Conservation (phyloP, 2,113 vertebrate species). For the Syrmaticus mikado region DNA sequence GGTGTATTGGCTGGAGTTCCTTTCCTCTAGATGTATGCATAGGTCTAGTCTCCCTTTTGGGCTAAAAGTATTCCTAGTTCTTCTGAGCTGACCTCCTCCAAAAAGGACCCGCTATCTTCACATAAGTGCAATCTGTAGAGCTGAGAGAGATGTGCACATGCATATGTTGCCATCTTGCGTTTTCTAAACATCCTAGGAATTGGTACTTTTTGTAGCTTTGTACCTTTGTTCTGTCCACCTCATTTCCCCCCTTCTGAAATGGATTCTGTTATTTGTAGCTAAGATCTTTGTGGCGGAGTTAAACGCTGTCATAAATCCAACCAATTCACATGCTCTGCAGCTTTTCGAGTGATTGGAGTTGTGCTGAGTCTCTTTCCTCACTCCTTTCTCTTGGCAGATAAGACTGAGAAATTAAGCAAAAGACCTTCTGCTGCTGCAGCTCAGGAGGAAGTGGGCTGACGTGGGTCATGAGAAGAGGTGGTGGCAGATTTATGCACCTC, state of each 20-base stretch:
- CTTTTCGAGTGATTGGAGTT: not conserved
- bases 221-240: not conserved
- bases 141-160: not conserved
- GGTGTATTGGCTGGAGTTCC: not conserved
- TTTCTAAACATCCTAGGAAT: not conserved
- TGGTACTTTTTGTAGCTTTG: not conserved
- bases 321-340: not conserved
- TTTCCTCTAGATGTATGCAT: not conserved
- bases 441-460: not conserved
- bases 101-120: not conserved
- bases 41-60: not conserved
- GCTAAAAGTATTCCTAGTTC: not conserved
- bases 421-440: not conserved
- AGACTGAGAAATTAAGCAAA: not conserved
- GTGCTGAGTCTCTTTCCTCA: not conserved
- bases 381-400: not conserved
- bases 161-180: not conserved
- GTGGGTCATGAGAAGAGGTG: not conserved
- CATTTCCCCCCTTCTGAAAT: not conserved
- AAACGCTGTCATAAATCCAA: not conserved
- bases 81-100: not conserved
- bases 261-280: not conserved
- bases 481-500: slow-evolving; percentile 8
- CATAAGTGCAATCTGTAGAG: not conserved
- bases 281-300: not conserved